Evolutionary conservation across 2,888 invertebrate genomes (phyloP), one percentile per base, ranked within the genome.

Genomic region (Leuctra nigra): DNA sequence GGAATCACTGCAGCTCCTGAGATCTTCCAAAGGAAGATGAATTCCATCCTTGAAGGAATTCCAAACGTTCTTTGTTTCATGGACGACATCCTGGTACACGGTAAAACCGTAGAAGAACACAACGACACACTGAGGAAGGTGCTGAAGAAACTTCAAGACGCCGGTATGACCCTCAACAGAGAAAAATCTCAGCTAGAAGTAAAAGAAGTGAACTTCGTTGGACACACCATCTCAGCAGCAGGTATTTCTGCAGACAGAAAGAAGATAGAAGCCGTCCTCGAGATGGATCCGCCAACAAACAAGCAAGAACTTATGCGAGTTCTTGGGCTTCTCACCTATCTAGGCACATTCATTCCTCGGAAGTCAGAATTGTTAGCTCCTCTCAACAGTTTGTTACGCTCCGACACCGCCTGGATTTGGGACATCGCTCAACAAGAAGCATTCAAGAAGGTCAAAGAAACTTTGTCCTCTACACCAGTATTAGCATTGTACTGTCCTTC

Each of bases 21-120:
- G 39, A 59, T 60, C 13, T 55, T 60, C 36, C 60, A 59, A 14
- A 55, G 64, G 52, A 47, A 61, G 38, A 61, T 65, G 61, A 58
- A 55, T n/a, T 47, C 52, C 20, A 20, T 63, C 11, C 39, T 64
- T 36, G 54, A 56, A 47, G 58, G 54, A 25, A 39, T 60, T 22
- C 35, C 53, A 48, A 62, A 63, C 54, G 61, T 63, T 22, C 57
- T 63, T 33, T 57, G 60, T 0, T 62, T 65, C 11, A 61, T 64
- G 53, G 65, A 66, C 48, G 65, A 66, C 55, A 56, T 66, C 9
- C 39, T 66, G 16, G 62, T 65, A 11, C 59, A 63, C 53, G 63
- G 63, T 6, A 56, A 53, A 48, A 63, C 61, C 6, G 54, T 57
- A 50, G 61, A 64, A 48, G 55, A 65, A 56, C 57, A 64, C 25